phyloP scores from a whole-genome alignment of 2,888 invertebrate genomes.

The Liopterus haemorrhoidalis region DNA sequence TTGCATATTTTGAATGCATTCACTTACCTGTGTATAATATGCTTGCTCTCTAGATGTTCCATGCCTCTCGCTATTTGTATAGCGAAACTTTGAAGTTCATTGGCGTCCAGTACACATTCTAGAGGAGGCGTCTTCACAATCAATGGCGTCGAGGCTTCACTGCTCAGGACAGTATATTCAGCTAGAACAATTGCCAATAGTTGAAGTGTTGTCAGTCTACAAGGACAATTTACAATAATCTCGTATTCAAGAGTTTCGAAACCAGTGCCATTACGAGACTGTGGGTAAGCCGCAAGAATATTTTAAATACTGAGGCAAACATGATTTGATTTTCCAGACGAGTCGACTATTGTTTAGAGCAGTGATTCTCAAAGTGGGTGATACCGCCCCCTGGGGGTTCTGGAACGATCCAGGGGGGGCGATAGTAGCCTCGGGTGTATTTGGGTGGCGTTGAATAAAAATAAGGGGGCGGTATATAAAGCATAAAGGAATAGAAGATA shows the following conservation, averaged over 20 bases:
- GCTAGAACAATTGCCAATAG: too few species aligned
- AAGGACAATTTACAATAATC: slow-evolving; percentile 2
- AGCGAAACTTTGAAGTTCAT: slow-evolving; percentile 65
- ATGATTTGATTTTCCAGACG: slow-evolving; percentile 31
- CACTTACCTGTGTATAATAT: slow-evolving; percentile 63
- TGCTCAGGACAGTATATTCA: slow-evolving; percentile 50
- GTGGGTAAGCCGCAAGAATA: neutral
- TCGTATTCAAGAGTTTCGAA: neutral
- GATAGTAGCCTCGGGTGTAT: too few species aligned
- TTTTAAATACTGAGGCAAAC: neutral
- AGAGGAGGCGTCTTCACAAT: slow-evolving; percentile 21
- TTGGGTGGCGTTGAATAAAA: too few species aligned
- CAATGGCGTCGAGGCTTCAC: slow-evolving; percentile 36
- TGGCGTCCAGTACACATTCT: slow-evolving; percentile 38
- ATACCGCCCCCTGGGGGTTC: too few species aligned
- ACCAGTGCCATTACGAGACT: neutral
- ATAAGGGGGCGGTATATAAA: too few species aligned
- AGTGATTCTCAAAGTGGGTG: too few species aligned
- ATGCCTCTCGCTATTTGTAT: slow-evolving; percentile 76
- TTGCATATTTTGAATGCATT: slow-evolving; percentile 1
- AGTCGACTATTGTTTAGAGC: neutral
- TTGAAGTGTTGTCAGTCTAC: too few species aligned
- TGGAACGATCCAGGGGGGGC: too few species aligned
- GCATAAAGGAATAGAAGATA: too few species aligned
- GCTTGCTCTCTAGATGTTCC: slow-evolving; percentile 64